Evolutionary conservation across 2,888 invertebrate genomes (phyloP), one percentile per base, ranked within the genome.

Genomic region (Anorthoa munda): DNA sequence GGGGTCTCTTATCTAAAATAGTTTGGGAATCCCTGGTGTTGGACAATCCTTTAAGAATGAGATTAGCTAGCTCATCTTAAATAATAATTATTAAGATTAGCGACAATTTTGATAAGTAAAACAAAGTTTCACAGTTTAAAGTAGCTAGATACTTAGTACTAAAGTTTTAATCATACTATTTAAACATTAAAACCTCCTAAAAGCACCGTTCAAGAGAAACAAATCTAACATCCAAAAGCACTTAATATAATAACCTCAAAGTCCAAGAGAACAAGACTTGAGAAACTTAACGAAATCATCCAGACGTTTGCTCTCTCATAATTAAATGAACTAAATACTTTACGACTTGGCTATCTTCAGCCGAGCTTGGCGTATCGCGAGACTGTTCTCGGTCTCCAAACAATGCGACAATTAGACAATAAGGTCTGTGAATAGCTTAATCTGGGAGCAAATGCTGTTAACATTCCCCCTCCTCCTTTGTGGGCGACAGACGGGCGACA

Each of bases 321-420:
- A 83, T 84, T 79, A 48, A 73, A 81, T 83, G 68, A 83, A 83
- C 77, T 83, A 88, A 88, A 84, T 78, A 82, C 79, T 84, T 77
- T 80, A 66, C 59, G 39, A 39, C 55, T 55, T 56, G 39, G 59
- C 55, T 55, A 55, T 55, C 55, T 55, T 55, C 15, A 60, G 60
- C 60, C 45, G 60, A 5, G 23, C 23, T 55, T 15, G 53, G 13
- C 15, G 53, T 60, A 79, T 74, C 80, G 56, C 66, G 39, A 50
- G 73, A 77, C 82, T 72, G 80, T 85, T 76, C 70, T 75, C 76
- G 75, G 88, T 89, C 86, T 87, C 87, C 89, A 87, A 93, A 94
- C 94, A 93, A 94, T 93, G 90, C 92, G 91, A 92, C 94, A 93
- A 94, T 94, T 94, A 94, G 92, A 94, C 92, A 95, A 94, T 93